Evolutionary conservation across 2,113 vertebrate genomes (phyloP).

Genomic region (Mesocricetus auratus): DNA sequence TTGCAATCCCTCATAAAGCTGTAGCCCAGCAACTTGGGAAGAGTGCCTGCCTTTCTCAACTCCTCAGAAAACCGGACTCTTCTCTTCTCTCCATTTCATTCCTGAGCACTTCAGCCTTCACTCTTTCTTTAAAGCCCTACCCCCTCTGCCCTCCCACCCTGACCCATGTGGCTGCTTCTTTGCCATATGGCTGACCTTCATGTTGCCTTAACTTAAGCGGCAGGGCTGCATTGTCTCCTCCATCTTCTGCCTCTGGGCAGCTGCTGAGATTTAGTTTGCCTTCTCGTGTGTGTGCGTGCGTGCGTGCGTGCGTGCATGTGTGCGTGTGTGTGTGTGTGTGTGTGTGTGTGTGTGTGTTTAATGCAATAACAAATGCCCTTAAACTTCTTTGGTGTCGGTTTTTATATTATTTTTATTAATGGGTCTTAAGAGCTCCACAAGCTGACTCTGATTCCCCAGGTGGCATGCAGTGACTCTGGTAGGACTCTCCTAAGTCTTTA

Average conservation of each 20-base stretch:
- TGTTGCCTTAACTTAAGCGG: neutral
- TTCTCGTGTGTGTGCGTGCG: neutral
- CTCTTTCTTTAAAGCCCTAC: neutral
- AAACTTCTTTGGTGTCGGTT: neutral
- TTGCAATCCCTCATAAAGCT: neutral
- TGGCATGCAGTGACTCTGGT: neutral
- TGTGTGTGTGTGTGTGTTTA: neutral
- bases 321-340: neutral
- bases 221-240: neutral
- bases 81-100: no score
- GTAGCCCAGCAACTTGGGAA: no score
- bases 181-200: neutral
- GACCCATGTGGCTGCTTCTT: neutral
- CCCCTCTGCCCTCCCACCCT: no score
- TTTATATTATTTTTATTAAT: neutral
- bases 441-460: neutral
- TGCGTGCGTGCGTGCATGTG: neutral
- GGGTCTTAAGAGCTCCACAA: neutral
- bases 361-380: neutral
- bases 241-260: neutral
- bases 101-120: neutral
- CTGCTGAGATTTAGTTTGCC: neutral
- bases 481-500: neutral
- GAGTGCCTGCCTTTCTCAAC: neutral
- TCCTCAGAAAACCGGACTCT: neutral